Evolutionary conservation across 2,888 invertebrate genomes (phyloP), one percentile per base, ranked within the genome.

Genomic region (Nomada hirtipes): DNA sequence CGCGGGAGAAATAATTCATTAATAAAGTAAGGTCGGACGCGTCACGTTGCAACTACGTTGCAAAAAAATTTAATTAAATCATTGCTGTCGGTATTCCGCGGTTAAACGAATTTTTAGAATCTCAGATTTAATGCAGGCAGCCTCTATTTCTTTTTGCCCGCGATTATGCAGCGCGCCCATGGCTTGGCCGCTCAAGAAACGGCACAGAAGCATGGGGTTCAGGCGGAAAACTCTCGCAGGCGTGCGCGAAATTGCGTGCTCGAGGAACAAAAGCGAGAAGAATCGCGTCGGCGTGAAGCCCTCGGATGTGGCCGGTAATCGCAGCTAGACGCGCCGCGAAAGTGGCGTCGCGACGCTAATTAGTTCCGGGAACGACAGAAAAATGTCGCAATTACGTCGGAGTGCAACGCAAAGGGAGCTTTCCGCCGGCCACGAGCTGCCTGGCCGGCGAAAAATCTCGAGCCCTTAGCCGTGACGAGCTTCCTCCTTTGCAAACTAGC

Each of bases 381-480:
- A 85, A 85, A 80, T 85, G 85, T 78, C 59, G 79, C 77, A 85
- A 85, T 85, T 85, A 85, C 79, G 55, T 71, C 63, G 61, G 53
- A 53, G 53, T 26, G 26, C n/a, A 18, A 7, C 23, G 53, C 44
- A 53, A 64, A 64, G n/a, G 13, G 77, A 53, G 59, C 26, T 4
- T 36, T 20, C 63, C 42, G n/a, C 10, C 18, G 53, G 18, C 42
- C 60, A 36, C 60, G 7, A 47, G 20, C 61, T 47, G 15, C 13
- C 11, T n/a, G 65, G 55, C 74, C 57, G 13, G 13, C 71, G 79
- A 67, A 67, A 73, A 79, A 79, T 79, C 70, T 65, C 42, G 44
- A 44, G 29, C 26, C 26, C 29, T 15, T 59, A 64, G 72, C 72
- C 80, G 55, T 18, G 50, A 69, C 20, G 0, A 13, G 36, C 1